phyloP scores from a whole-genome alignment of 2,113 vertebrate genomes.

The Serilophus lunatus region DNA sequence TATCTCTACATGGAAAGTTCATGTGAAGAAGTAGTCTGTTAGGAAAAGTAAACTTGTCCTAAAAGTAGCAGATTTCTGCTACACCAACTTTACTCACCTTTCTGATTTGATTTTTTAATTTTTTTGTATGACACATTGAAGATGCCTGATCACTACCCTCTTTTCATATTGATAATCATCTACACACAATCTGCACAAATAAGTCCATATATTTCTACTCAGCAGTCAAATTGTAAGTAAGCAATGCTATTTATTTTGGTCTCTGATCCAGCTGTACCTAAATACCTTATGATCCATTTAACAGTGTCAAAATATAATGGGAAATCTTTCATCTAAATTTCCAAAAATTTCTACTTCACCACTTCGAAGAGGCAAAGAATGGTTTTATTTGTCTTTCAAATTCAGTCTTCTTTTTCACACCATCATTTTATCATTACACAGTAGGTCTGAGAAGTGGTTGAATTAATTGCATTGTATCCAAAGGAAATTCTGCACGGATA shows the following conservation, averaged over 20 bases:
- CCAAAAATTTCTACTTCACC: background rate
- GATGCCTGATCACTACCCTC: background rate
- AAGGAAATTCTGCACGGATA: background rate
- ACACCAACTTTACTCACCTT: background rate
- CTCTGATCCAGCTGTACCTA: background rate
- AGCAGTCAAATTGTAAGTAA: background rate
- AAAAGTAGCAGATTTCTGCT: background rate
- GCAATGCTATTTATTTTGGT: background rate
- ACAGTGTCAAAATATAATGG: background rate
- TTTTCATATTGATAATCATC: background rate
- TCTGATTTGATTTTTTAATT: background rate
- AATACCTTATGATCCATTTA: background rate
- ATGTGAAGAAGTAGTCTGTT: background rate
- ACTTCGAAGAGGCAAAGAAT: background rate
- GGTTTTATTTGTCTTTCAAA: background rate
- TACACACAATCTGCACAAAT: background rate
- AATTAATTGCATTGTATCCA: background rate
- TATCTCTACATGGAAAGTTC: background rate
- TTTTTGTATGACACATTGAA: background rate
- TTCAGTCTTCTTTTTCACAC: background rate
- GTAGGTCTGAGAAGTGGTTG: background rate
- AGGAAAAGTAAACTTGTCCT: background rate
- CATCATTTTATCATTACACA: background rate
- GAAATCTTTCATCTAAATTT: background rate
- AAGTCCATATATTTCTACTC: background rate